Evolutionary conservation across 2,113 vertebrate species (phyloP).

Genomic region (Pelmatolapia mariae): DNA sequence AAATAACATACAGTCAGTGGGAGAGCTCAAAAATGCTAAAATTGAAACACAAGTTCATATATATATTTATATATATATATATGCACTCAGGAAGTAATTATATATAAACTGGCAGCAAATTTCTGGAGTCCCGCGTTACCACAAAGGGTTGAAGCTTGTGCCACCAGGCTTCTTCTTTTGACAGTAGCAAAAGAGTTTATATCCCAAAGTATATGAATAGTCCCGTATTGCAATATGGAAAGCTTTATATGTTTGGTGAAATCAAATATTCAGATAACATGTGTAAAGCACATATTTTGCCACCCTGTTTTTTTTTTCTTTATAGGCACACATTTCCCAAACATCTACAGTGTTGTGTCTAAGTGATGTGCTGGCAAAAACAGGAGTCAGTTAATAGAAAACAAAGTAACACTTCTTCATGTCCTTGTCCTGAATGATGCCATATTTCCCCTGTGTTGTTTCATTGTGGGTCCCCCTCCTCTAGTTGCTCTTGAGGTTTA

Average conservation of each 20-base stretch:
- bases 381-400: slow-evolving; percentile 75
- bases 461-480: slow-evolving; percentile 52
- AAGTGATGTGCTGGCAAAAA: slow-evolving; percentile 92
- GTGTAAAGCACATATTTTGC: slow-evolving; percentile 62
- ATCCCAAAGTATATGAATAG: slow-evolving; percentile 60
- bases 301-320: slow-evolving; percentile 63
- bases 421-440: slow-evolving; percentile 64
- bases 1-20: slow-evolving; percentile 11
- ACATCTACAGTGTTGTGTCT: slow-evolving; percentile 99
- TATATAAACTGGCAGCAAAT: slow-evolving; percentile 71
- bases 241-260: slow-evolving; percentile 69
- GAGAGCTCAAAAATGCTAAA: slow-evolving; percentile 36
- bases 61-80: slow-evolving; percentile 39
- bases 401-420: slow-evolving; percentile 53
- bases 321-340: slow-evolving; percentile 81
- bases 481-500: slow-evolving; percentile 62
- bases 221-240: slow-evolving; percentile 78
- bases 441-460: slow-evolving; percentile 50
- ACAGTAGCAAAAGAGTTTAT: slow-evolving; percentile 68
- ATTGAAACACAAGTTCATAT: slow-evolving; percentile 43
- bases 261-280: slow-evolving; percentile 49
- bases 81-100: slow-evolving; percentile 67
- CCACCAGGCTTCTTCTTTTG: slow-evolving; percentile 51
- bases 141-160: slow-evolving; percentile 73
- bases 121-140: slow-evolving; percentile 68